Conservation (phyloP, 2,113 vertebrate genomes). For the cattle (Bos taurus) region DNA sequence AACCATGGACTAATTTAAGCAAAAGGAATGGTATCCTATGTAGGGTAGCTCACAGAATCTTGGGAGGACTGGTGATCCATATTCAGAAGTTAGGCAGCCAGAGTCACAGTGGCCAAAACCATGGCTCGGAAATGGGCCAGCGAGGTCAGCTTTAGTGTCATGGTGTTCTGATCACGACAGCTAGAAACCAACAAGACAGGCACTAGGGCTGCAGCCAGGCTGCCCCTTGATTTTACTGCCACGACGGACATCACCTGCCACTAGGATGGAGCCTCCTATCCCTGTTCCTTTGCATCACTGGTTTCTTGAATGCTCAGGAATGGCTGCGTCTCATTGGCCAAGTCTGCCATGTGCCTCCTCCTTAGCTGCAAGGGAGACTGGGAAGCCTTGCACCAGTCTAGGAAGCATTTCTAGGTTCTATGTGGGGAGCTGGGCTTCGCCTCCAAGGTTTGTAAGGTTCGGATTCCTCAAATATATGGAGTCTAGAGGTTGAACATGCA, state of each 20-base stretch:
- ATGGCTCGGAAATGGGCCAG: neutral
- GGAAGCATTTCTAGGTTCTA: neutral
- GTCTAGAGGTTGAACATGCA: neutral
- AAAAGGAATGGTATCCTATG: neutral
- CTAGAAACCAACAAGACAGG: neutral
- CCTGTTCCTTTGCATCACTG: neutral
- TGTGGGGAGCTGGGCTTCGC: neutral
- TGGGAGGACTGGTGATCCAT: neutral
- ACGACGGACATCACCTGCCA: neutral
- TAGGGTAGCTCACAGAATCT: neutral
- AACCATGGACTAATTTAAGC: neutral
- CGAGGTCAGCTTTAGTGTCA: neutral
- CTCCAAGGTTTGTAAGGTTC: neutral
- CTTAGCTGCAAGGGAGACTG: neutral
- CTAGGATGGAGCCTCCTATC: neutral
- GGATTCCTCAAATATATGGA: neutral
- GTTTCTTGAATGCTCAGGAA: neutral
- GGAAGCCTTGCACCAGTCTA: neutral
- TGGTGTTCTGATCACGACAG: neutral
- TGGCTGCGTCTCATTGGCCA: neutral
- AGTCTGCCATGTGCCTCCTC: neutral
- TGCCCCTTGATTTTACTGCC: neutral
- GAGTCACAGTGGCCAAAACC: neutral
- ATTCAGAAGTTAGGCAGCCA: neutral
- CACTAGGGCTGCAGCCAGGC: neutral